Evolutionary conservation across 2,888 invertebrate species (phyloP).

Genomic region (Antheraea yamamai): DNA sequence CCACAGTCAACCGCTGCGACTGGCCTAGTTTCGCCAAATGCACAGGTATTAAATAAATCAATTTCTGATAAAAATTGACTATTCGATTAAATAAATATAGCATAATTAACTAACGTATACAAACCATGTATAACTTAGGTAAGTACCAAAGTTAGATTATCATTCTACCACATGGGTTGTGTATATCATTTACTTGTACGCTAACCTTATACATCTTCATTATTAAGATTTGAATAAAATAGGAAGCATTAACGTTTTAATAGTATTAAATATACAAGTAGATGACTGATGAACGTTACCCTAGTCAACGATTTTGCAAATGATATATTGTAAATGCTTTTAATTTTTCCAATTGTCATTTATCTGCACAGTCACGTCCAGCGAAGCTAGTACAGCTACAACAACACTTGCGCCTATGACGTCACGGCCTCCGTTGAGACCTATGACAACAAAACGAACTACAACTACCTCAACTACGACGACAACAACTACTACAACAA

Average conservation of each 20-base stretch:
- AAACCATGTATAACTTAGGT: neutral
- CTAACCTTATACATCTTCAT: neutral
- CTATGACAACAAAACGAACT: slow-evolving; percentile 51
- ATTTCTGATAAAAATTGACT: neutral
- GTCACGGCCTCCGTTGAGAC: slow-evolving; percentile 64
- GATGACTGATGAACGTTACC: neutral
- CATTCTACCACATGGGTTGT: neutral
- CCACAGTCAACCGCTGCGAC: slow-evolving; percentile 85
- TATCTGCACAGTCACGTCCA: slow-evolving; percentile 41
- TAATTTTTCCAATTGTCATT: neutral
- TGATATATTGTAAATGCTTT: neutral
- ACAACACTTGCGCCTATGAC: slow-evolving; percentile 69
- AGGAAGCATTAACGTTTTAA: neutral
- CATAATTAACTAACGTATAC: neutral
- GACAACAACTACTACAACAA: slow-evolving; percentile 47
- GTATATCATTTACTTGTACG: neutral
- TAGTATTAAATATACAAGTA: neutral
- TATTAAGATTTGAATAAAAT: neutral
- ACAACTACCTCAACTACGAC: slow-evolving; percentile 48
- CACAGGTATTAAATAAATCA: slow-evolving; percentile 44
- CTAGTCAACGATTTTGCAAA: neutral
- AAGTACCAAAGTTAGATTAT: neutral
- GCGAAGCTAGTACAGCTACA: slow-evolving; percentile 60
- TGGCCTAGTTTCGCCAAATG: slow-evolving; percentile 91
- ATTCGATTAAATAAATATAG: neutral